Base-by-base conservation (phyloP, 2,888 invertebrate species). In the Dastarcus helophoroides region DNA sequence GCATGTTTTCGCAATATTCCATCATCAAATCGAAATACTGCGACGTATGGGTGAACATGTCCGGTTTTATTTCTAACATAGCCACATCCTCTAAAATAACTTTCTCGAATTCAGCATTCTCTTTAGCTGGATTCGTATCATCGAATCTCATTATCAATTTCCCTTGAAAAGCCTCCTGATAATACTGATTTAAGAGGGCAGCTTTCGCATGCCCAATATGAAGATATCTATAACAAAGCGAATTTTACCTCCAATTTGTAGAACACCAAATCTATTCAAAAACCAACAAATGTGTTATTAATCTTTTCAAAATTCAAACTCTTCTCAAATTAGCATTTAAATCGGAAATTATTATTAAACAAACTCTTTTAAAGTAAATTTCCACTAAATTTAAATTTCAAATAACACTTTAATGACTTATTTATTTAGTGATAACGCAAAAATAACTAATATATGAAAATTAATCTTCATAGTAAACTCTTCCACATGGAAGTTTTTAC, bases 171-270 rank as follows among this genome's bases (percentile, higher is more conserved):
- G 78, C 71, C 49, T 80, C 73, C 43, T 93, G 90, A 54, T 99
- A 99, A 64, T 97, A 89, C 58, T 97, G 95, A 64, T 99, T 99
- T 8, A 99, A 67, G 1, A 99, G 69, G 10, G 97, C 98, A 4
- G 98, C 98, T 62, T 98, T 99, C 0, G 98, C 98, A 62, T 99
- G 98, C 0, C 98, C 98, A 56, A 98, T 91, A 57, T 98, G 98
- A 12, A 98, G 69, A 61, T 80, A 91, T 11, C 86, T 76, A 44
- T 3, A 55, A 58, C 37, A 35, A 14, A 14, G 5, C n/a, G 3
- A 14, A 28, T 27, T 17, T 14, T 3, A 16, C 15, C n/a, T n/a
- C n/a, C n/a, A n/a, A n/a, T n/a, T n/a, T n/a, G n/a, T n/a, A n/a
- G n/a, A n/a, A n/a, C n/a, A n/a, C n/a, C n/a, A n/a, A n/a, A n/a